These are phyloP conservation scores for Lanistes nyassanus DNA, from an alignment of 1,140 invertebrate species.

Conservation along the genomic window DNA sequence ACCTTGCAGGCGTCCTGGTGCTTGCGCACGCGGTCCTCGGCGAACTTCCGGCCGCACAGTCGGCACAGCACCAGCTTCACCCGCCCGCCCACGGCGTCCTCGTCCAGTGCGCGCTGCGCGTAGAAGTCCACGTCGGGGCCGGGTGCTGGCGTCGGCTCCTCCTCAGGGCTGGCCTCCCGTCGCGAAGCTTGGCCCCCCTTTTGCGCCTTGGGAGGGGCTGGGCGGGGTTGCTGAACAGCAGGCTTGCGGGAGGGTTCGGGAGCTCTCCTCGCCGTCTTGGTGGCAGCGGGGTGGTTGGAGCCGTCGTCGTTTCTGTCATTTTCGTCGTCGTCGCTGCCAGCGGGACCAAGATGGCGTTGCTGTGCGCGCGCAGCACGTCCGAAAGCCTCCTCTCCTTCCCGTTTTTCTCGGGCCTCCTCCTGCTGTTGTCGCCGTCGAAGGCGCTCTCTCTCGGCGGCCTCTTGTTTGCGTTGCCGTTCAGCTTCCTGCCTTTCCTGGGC, in stretches of 20 bases:
- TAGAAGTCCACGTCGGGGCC: constrained; percentile 35
- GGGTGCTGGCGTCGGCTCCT: constrained; percentile 24
- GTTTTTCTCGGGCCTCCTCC: constrained; percentile 18
- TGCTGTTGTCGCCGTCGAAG: constrained; percentile 11
- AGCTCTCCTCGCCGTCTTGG: not conserved
- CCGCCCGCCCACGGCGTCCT: constrained; percentile 29
- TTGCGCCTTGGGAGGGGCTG: not conserved
- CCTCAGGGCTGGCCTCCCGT: constrained; percentile 20
- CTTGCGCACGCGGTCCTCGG: constrained; percentile 79
- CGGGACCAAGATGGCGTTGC: not conserved
- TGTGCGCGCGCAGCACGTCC: no score
- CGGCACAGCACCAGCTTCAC: constrained; percentile 53
- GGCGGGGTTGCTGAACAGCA: constrained; percentile 15
- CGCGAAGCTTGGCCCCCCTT: constrained; percentile 13
- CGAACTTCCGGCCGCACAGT: constrained; percentile 74
- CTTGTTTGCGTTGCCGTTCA: constrained; percentile 32
- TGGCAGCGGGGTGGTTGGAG: not conserved
- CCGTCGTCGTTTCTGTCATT: not conserved
- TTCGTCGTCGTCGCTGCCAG: not conserved
- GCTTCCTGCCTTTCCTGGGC: constrained; percentile 37
- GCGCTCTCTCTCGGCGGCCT: constrained; percentile 30
- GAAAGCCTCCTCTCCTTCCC: not conserved
- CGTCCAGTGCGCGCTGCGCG: constrained; percentile 36
- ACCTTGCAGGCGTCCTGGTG: constrained; percentile 75
- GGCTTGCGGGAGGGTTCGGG: constrained; percentile 11